Conservation (phyloP, 2,888 invertebrate species). For the Tipula confusa region DNA sequence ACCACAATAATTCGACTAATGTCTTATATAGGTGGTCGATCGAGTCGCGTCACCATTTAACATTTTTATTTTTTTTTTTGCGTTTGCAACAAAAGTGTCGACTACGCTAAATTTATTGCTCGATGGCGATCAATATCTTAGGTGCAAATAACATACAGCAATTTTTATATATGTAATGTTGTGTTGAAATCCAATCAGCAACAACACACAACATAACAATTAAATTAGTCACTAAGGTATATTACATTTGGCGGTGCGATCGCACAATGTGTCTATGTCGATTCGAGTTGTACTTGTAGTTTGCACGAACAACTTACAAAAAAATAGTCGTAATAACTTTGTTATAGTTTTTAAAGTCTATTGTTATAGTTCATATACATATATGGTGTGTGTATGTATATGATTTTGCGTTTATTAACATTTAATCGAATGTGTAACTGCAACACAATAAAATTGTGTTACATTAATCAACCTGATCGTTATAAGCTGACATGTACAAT, state of each 20-base stretch:
- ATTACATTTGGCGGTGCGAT: not conserved
- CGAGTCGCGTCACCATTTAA: not conserved
- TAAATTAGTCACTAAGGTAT: not conserved
- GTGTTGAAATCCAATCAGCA: not conserved
- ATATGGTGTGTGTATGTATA: not conserved
- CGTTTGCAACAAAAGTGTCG: not conserved
- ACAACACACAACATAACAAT: not conserved
- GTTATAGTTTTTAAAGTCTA: not conserved
- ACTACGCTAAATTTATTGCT: not conserved
- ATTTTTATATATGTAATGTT: not conserved
- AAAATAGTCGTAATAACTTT: not conserved
- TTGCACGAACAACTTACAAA: not conserved
- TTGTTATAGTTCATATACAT: not conserved
- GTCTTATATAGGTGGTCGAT: not conserved
- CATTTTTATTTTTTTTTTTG: not conserved
- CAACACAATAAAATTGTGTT: not conserved
- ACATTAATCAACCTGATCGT: constrained; percentile 12
- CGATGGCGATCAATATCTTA: not conserved
- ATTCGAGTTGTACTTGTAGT: not conserved
- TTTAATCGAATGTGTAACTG: not conserved
- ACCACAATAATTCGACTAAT: not conserved
- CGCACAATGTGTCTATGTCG: not conserved
- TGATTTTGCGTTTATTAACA: not conserved
- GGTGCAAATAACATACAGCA: not conserved
- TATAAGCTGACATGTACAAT: not conserved